Conservation (phyloP, 2,888 invertebrate species). For the Ormia ochracea region DNA sequence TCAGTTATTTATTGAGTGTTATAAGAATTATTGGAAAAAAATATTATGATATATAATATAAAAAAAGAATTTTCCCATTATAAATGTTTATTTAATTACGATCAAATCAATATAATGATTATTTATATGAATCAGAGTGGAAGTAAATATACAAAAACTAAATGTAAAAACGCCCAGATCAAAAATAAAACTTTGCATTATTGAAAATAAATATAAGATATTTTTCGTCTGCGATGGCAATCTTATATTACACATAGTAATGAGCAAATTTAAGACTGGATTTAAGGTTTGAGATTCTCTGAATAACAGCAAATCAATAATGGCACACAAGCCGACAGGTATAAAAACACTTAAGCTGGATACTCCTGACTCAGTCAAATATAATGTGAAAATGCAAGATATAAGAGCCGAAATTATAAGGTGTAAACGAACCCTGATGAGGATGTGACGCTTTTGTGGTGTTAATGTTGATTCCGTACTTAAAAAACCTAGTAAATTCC, state of each 20-base stretch:
- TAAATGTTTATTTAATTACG: constrained; percentile 51
- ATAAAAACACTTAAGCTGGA: constrained; percentile 54
- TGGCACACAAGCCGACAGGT: constrained; percentile 54
- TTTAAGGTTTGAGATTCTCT: constrained; percentile 57
- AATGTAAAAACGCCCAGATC: constrained; percentile 62
- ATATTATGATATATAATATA: constrained; percentile 27
- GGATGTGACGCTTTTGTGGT: constrained; percentile 52
- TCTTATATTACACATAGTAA: constrained; percentile 51
- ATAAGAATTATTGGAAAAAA: constrained; percentile 1
- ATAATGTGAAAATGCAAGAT: constrained; percentile 43
- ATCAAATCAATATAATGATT: constrained; percentile 49
- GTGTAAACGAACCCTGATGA: constrained; percentile 55
- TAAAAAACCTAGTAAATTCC: constrained; percentile 26
- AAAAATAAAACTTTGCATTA: constrained; percentile 60
- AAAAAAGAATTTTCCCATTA: not conserved
- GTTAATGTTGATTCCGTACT: constrained; percentile 1
- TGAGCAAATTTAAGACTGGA: constrained; percentile 50
- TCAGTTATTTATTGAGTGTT: constrained; percentile 36
- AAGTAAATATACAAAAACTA: constrained; percentile 60
- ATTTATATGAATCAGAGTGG: constrained; percentile 29
- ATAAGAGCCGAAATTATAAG: constrained; percentile 56
- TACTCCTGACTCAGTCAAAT: constrained; percentile 19
- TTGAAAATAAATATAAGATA: constrained; percentile 52
- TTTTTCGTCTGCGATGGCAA: constrained; percentile 50
- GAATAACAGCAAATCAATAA: constrained; percentile 59